Base-by-base conservation (phyloP, 2,888 invertebrate genomes). In the Rutpela maculata region DNA sequence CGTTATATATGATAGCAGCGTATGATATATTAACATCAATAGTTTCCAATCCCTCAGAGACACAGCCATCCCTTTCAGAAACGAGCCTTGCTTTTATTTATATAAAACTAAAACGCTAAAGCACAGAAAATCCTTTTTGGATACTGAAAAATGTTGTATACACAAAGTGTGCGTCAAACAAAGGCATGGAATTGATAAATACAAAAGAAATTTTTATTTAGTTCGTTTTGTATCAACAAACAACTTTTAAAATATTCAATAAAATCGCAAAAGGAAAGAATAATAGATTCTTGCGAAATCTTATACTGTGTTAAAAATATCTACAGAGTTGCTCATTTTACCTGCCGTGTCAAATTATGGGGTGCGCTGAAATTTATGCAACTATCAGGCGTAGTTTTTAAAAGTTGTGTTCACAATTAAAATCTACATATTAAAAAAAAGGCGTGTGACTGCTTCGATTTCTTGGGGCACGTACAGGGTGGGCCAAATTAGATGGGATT, bases 131-230 rank as follows among this genome's bases (percentile, higher is more conserved):
- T 66, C 66, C 66, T 26, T 55, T 43, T 66, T 55, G 50, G 18
- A 50, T 62, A 9, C 62, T 22, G 26, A 60, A 71, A 71, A 70
- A 70, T 43, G 70, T 57, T 43, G 35, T 35, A 60, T 26, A 60
- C 62, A 62, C 71, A 71, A 50, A 19, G 62, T 62, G 38, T 50
- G 62, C n/a, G 62, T 22, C 71, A 71, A 71, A 71, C 71, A 71
- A 71, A 71, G 50, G 35, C 35, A 60, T 62, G 62, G 71, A 62
- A 50, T 71, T 71, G 71, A 62, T 71, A 71, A 71, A 62, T 71
- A 71, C 71, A 71, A 71, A 59, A 62, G 71, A 71, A 71, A 60
- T 71, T 62, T 35, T 57, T 71, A 71, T 71, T 71, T 71, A 38
- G 71, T 50, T 70, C 60, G 70, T 71, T 62, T 62, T 71, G 60